Conservation (phyloP, 2,888 invertebrate genomes). For the Drosophila affinis region DNA sequence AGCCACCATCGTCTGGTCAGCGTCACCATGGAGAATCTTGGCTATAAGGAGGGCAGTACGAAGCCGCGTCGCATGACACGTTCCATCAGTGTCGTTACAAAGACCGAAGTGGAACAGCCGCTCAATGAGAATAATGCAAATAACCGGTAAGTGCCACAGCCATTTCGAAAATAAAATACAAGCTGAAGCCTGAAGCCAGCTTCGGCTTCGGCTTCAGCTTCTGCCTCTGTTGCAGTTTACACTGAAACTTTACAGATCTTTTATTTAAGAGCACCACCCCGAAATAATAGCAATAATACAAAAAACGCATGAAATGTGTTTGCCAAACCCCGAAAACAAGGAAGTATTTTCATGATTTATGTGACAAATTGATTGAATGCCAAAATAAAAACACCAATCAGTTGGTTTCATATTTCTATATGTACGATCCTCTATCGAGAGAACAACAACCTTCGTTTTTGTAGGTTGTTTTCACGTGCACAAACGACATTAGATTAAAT, state of each 20-base stretch:
- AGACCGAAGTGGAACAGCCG: conserved; percentile 83
- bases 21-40: conserved; percentile 86
- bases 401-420: conserved; percentile 8
- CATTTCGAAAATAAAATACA: not conserved
- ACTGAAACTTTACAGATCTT: not conserved
- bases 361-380: conserved; percentile 1
- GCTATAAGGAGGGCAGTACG: conserved; percentile 86
- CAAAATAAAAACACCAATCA: not conserved
- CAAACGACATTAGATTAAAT: conserved; percentile 1
- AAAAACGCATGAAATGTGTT: conserved; percentile 20
- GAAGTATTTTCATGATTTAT: conserved; percentile 26
- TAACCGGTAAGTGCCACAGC: conserved; percentile 78
- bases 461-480: not conserved
- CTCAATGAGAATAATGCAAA: conserved; percentile 82
- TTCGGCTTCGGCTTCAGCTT: conserved; percentile 23
- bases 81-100: conserved; percentile 83
- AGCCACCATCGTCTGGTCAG: conserved; percentile 37
- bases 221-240: conserved; percentile 5
- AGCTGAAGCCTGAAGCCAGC: conserved; percentile 10
- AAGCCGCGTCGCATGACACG: conserved; percentile 84
- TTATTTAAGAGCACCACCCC: not conserved
- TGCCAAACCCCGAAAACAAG: conserved; percentile 23
- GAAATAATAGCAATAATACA: not conserved
- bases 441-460: not conserved
- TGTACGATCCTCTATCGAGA: not conserved